Conservation (phyloP, 2,113 vertebrate species). For the Hypomesus transpacificus region DNA sequence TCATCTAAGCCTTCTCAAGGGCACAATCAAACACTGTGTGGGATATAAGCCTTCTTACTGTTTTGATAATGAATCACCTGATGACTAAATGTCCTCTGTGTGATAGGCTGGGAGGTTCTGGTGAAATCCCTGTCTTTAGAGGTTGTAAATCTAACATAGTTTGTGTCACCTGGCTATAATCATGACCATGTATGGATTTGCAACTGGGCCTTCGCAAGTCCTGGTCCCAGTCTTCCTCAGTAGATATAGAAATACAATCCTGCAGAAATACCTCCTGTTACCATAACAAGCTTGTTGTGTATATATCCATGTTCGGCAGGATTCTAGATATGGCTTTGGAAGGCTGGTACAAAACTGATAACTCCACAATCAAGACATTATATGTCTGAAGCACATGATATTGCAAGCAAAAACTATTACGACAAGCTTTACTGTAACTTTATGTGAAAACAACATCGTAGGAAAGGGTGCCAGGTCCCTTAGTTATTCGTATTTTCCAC, state of each 20-base stretch:
- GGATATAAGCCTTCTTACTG: constrained; percentile 28
- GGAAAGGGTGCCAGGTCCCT: not conserved
- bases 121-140: constrained; percentile 1
- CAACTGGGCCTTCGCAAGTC: constrained; percentile 20
- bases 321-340: constrained; percentile 44
- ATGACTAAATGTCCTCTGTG: constrained; percentile 26
- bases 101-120: constrained; percentile 23
- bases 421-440: not conserved
- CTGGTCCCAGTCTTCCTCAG: constrained; percentile 19
- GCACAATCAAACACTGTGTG: constrained; percentile 22
- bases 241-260: constrained; percentile 18
- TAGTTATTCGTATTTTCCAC: not conserved
- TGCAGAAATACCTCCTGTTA: constrained; percentile 35
- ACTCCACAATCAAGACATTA: not conserved
- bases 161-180: constrained; percentile 36
- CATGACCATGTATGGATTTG: constrained; percentile 55
- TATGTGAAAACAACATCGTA: not conserved
- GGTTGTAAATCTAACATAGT: constrained; percentile 15
- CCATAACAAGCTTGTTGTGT: constrained; percentile 52
- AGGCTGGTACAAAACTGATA: not conserved
- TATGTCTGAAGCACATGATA: no score
- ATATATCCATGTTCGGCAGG: constrained; percentile 40
- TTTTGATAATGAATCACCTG: constrained; percentile 31
- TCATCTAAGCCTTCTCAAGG: constrained; percentile 1
- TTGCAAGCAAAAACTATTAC: not conserved